A percentile compares a stretch with the other conserved stretches of the same genome.
Evolutionary conservation across 2,888 invertebrate species (phyloP).

Genomic region (Anarsia innoxiella): DNA sequence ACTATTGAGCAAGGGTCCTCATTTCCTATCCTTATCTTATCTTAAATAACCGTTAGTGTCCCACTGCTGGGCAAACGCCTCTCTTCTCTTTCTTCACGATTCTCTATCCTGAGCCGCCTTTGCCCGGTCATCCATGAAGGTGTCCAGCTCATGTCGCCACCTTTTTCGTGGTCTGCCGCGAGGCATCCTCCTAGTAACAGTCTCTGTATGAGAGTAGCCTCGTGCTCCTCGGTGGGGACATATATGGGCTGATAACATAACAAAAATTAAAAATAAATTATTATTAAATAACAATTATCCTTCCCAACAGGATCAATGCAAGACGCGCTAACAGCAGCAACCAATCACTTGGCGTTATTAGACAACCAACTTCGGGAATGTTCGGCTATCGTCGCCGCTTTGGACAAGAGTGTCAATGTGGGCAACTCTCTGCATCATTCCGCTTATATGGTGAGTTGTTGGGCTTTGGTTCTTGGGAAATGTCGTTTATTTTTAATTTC

Average conservation of each 20-base stretch:
- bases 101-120: too few species aligned
- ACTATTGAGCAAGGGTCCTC: too few species aligned
- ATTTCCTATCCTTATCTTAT: too few species aligned
- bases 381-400: slow-evolving; percentile 59
- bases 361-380: slow-evolving; percentile 75
- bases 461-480: too few species aligned
- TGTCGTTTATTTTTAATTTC: too few species aligned
- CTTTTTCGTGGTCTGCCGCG: not conserved
- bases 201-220: not conserved
- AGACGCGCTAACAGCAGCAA: slow-evolving; percentile 74
- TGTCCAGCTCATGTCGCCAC: too few species aligned
- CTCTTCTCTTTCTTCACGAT: too few species aligned
- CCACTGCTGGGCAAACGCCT: too few species aligned
- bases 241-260: not conserved
- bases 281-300: too few species aligned
- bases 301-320: slow-evolving; percentile 64
- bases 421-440: slow-evolving; percentile 65
- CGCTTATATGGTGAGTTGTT: slow-evolving; percentile 63
- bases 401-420: slow-evolving; percentile 63
- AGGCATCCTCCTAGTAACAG: too few species aligned
- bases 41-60: too few species aligned
- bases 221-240: not conserved
- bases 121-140: too few species aligned
- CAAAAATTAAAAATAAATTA: not conserved
- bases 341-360: slow-evolving; percentile 66